Evolutionary conservation across 2,888 invertebrate species (phyloP).

Genomic region (Lutraria lutraria): DNA sequence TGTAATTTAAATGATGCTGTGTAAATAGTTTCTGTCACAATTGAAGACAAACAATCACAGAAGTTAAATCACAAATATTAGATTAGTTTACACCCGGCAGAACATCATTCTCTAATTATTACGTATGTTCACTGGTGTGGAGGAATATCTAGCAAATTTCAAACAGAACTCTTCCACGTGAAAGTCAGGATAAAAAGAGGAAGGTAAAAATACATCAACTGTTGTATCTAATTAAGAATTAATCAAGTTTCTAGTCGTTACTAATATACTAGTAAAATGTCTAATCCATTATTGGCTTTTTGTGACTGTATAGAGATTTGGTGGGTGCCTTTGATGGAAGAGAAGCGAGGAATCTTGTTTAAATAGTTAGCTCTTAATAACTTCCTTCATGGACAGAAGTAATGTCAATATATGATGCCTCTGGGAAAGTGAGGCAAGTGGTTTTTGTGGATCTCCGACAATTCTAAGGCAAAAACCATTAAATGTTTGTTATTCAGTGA

Average conservation of each 20-base stretch:
- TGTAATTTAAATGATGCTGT: not conserved
- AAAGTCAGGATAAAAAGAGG: not conserved
- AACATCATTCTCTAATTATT: not conserved
- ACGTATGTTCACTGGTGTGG: not conserved
- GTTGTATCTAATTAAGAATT: constrained; percentile 10
- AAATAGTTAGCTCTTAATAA: constrained; percentile 11
- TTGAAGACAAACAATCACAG: not conserved
- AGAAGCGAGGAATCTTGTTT: not conserved
- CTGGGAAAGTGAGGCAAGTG: not conserved
- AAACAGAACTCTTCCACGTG: not conserved
- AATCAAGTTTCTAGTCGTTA: not conserved
- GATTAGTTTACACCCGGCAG: not conserved
- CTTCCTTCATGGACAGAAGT: not conserved
- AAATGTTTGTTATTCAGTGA: not conserved
- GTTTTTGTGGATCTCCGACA: constrained; percentile 10
- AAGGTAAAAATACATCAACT: not conserved
- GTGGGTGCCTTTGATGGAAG: not conserved
- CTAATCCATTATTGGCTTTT: not conserved
- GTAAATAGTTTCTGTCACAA: not conserved
- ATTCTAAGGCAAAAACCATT: not conserved
- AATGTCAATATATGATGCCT: not conserved
- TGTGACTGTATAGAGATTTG: not conserved
- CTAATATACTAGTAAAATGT: not conserved
- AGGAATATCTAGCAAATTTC: not conserved
- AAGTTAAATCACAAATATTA: not conserved